A percentile compares a stretch with the other conserved stretches of the same genome.
These are phyloP conservation scores for Isaurus tuberculatus DNA, from an alignment of 92 coral and sea anemone genomes.

Conservation along the genomic window DNA sequence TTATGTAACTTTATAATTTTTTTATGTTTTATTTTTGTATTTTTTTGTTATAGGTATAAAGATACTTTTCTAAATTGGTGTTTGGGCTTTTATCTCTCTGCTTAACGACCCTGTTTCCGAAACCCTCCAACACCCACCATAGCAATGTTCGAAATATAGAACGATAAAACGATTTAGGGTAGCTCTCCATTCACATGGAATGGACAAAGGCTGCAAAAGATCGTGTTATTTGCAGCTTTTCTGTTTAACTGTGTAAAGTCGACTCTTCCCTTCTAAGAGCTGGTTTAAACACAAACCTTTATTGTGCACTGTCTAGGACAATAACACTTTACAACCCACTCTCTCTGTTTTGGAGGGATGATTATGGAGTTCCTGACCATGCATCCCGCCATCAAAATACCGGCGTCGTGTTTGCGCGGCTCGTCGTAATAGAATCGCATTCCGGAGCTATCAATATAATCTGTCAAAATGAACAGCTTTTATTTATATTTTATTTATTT, in stretches of 20 bases:
- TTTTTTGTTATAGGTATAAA: too few relatives aligned
- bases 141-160: too few relatives aligned
- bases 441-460: slow-evolving; percentile 29
- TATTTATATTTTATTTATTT: not conserved
- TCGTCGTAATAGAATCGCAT: slow-evolving; percentile 35
- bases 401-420: slow-evolving; percentile 30
- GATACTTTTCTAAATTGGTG: too few relatives aligned
- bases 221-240: not conserved
- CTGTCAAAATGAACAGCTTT: not conserved
- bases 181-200: too few relatives aligned
- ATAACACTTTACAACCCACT: slow-evolving; percentile 6
- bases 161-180: too few relatives aligned
- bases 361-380: slow-evolving; percentile 9
- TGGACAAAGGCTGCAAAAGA: not conserved
- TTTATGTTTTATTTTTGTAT: too few relatives aligned
- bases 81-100: too few relatives aligned
- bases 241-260: not conserved
- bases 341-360: slow-evolving; percentile 30
- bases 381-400: slow-evolving; percentile 34
- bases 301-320: slow-evolving; percentile 3
- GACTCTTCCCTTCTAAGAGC: not conserved
- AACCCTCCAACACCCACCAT: too few relatives aligned
- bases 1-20: too few relatives aligned
- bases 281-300: not conserved
- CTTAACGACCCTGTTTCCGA: too few relatives aligned